Evolutionary conservation across 1,140 invertebrate genomes (phyloP), one percentile per base, ranked within the genome.

Genomic region (Brachionus asplanchnoidis): DNA sequence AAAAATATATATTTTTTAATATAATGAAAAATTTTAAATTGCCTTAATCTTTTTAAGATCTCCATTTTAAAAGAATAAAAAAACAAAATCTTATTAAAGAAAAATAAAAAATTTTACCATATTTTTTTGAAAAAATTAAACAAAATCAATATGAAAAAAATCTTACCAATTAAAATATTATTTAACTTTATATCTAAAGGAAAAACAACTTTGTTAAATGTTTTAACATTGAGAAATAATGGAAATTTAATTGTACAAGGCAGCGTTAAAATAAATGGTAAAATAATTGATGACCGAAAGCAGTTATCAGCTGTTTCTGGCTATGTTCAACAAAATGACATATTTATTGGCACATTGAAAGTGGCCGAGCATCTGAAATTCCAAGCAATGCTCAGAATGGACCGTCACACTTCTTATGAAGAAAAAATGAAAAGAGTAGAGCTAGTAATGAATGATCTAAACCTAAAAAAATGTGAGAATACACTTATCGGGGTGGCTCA

Each of bases 151-250:
- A 36, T 36, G 32, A 36, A 36, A 36, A 36, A 36, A 36, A 36
- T 36, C 32, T 7, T 36, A 6, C 6, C 4, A 36, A 36, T 3
- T 36, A 36, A 7, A 36, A 36, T 6, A 36, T 36, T 36, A 36
- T 7, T 7, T 36, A 36, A 36, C 32, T 36, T 36, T 36, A 6
- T 36, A 36, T 36, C 32, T 46, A 12, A 46, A 46, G 53, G 53
- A 20, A 99, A 99, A 91, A 97, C 96, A 0, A 98, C 96, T 0
- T 92, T 99, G 0, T 89, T 99, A 44, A 98, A 98, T 89, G 92
- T 95, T 0, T 88, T 99, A 42, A 97, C 95, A 1, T 94, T 94
- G 88, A 92, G 95, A 7, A 92, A 92, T 86, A 93, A 93, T 6
- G 90, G 91, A 5, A 92, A 93, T n/a, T 90, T 96, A 0, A 90